Evolutionary conservation across 2,888 invertebrate species (phyloP), one percentile per base, ranked within the genome.

Genomic region (Limnephilus marmoratus): DNA sequence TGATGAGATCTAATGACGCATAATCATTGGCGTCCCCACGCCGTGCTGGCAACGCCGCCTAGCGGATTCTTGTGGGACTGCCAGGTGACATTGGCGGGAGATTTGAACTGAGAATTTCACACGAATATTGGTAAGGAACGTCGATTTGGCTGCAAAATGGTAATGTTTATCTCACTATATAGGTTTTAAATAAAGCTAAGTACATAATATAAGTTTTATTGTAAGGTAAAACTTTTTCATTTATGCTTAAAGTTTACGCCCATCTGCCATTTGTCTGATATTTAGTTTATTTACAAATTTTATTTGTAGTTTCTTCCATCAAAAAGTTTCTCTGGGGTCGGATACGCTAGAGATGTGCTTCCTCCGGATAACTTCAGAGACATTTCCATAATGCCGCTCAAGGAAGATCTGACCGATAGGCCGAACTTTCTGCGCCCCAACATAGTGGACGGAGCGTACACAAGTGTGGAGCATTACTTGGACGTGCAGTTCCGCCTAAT

Each of bases 401-500:
- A 90, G 37, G 90, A 87, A 13, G 94, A 94, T 68, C 94, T 96
- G 37, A 81, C 41, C 12, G 12, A 80, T 2, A 68, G 18, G 29
- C 89, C 91, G 12, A 29, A 85, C 9, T 97, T 96, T 94, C 94
- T 97, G 34, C 95, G 96, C 29, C 96, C 96, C 0, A 97, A 97
- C 94, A 96, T 97, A 91, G 95, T 96, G 0, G 95, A 96, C 85
- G 98, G 97, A n/a, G 95, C 96, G 0, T 98, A 98, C 94, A 94
- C 95, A 0, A 96, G 96, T 94, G 96, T 97, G 13, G 96, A 97
- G 86, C 97, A 98, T 94, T 99, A 99, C 94, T 95, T 99, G 41
- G 97, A 98, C 94, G 95, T 97, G n/a, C 98, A 98, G 94, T 98
- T 98, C 94, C 96, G 97, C 81, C 95, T 98, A 80, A 94, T 98